Evolutionary conservation across 2,888 invertebrate species (phyloP).

Genomic region (Acanthosepion pharaonis): DNA sequence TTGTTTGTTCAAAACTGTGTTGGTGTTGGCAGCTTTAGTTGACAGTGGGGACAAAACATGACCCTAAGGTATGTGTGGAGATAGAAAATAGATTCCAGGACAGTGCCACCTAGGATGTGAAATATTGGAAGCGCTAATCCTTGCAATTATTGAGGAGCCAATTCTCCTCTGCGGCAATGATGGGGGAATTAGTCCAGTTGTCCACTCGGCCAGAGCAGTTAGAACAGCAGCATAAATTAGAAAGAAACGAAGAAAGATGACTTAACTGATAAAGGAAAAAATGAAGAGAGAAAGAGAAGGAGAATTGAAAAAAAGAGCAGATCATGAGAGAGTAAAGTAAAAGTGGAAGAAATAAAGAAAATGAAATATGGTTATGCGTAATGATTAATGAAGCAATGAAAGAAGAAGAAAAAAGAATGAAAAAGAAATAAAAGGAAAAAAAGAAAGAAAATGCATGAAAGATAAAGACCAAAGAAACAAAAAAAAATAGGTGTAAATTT

Average conservation of each 20-base stretch:
- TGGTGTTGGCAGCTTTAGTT: slow-evolving; percentile 10
- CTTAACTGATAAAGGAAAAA: neutral
- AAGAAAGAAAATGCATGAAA: neutral
- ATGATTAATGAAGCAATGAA: neutral
- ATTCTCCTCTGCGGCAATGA: slow-evolving; percentile 22
- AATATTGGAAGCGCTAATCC: slow-evolving; percentile 33
- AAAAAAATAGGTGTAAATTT: neutral
- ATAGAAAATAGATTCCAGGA: slow-evolving; percentile 33
- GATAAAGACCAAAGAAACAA: neutral
- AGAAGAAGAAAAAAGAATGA: neutral
- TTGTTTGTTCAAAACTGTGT: neutral
- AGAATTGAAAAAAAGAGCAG: neutral
- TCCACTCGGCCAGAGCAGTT: slow-evolving; percentile 22
- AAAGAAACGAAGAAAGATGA: neutral
- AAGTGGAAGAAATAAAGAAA: neutral
- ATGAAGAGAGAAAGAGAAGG: neutral
- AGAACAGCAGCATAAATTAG: slow-evolving; percentile 20
- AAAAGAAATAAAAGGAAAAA: neutral
- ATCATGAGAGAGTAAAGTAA: neutral
- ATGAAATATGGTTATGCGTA: neutral
- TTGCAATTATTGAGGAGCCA: slow-evolving; percentile 9
- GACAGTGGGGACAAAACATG: slow-evolving; percentile 33
- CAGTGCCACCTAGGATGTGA: slow-evolving; percentile 1
- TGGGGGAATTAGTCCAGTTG: slow-evolving; percentile 33
- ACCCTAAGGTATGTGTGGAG: slow-evolving; percentile 21